Percentiles rank a stretch among this genome's conserved stretches.
phyloP scores from a whole-genome alignment of 2,888 invertebrate genomes.

The Netelia virgata region DNA sequence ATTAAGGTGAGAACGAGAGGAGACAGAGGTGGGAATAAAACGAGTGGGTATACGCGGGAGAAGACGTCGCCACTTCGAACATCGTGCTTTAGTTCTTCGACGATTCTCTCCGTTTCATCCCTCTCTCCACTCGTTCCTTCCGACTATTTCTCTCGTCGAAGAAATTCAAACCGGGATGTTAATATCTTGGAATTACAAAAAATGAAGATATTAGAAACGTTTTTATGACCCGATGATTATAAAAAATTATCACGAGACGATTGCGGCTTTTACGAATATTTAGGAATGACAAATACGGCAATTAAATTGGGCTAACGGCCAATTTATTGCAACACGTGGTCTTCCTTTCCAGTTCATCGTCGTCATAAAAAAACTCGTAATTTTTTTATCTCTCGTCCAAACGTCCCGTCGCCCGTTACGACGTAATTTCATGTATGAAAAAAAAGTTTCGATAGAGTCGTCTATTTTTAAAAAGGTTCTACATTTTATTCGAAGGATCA shows the following conservation, averaged over 20 bases:
- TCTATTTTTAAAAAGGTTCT: not conserved
- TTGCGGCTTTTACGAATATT: not conserved
- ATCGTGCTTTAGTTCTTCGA: constrained; percentile 11
- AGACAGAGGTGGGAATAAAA: constrained; percentile 18
- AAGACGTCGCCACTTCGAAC: not conserved
- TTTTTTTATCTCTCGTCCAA: not conserved
- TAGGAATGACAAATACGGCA: not conserved
- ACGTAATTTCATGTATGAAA: not conserved
- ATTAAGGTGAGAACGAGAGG: constrained; percentile 54
- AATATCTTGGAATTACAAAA: not conserved
- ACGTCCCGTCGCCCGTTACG: not conserved
- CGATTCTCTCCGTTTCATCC: constrained; percentile 31
- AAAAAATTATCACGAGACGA: not conserved
- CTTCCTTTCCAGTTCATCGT: too few relatives aligned
- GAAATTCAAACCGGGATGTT: not conserved
- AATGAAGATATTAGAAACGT: not conserved
- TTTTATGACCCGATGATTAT: not conserved
- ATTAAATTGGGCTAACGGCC: too few relatives aligned
- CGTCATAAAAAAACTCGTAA: not conserved
- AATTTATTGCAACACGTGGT: too few relatives aligned
- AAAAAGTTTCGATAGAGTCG: not conserved
- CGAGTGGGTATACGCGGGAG: not conserved
- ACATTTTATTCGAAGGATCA: not conserved
- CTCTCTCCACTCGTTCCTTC: not conserved
- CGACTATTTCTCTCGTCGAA: not conserved